Conservation (phyloP, 1,140 invertebrate genomes). For the Ephestia elutella region DNA sequence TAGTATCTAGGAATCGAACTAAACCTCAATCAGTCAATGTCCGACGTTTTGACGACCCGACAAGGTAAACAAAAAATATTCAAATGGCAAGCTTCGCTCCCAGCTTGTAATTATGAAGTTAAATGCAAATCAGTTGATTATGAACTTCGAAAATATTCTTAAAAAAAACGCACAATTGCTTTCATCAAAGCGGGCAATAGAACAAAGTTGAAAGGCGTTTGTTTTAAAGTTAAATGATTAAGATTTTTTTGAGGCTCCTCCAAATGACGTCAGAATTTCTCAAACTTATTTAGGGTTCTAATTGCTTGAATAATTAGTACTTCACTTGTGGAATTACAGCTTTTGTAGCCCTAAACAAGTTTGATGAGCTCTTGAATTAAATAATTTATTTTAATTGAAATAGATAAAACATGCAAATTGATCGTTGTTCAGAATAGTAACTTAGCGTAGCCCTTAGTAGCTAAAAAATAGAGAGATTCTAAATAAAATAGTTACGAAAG, state of each 20-base stretch:
- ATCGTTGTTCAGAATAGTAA: no score
- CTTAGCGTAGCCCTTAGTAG: no score
- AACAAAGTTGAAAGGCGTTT: constrained; percentile 43
- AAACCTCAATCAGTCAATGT: no score
- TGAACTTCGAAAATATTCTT: neutral
- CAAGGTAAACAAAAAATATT: neutral
- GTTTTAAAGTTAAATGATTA: constrained; percentile 52
- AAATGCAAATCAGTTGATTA: constrained; percentile 49
- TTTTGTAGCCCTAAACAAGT: neutral
- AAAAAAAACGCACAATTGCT: constrained; percentile 37
- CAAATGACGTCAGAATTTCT: neutral
- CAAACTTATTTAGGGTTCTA: constrained; percentile 14
- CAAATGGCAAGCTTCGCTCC: neutral
- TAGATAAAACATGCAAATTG: no score
- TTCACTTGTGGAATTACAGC: constrained; percentile 32
- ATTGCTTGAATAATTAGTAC: constrained; percentile 56
- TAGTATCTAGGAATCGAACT: no score
- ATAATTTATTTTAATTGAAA: no score
- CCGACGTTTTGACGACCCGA: no score
- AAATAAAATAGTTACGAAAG: no score
- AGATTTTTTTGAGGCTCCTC: constrained; percentile 35
- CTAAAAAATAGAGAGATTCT: no score
- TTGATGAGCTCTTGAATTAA: neutral
- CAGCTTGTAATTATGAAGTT: constrained; percentile 41
- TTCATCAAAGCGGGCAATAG: constrained; percentile 38